Conservation (phyloP, 1,140 invertebrate genomes). For the Heliconius hewitsoni region DNA sequence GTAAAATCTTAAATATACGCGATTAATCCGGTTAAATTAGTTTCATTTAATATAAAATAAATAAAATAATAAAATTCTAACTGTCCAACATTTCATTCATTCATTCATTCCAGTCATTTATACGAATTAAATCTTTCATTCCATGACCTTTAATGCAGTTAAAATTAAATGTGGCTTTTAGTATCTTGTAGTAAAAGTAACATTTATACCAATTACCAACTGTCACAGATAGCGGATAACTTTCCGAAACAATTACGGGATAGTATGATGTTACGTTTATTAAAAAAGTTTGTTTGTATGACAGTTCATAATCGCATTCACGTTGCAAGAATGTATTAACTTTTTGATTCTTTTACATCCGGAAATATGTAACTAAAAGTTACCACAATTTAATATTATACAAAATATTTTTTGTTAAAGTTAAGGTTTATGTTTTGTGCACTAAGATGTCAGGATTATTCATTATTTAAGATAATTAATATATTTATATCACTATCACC, state of each 20-base stretch:
- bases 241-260: neutral
- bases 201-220: conserved; percentile 8
- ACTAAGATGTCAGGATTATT: too few species aligned
- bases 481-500: too few species aligned
- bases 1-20: too few species aligned
- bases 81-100: too few species aligned
- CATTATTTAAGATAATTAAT: too few species aligned
- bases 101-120: neutral
- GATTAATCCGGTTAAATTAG: too few species aligned
- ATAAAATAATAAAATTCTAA: too few species aligned
- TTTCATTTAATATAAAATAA: too few species aligned
- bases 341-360: neutral
- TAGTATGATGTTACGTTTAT: neutral
- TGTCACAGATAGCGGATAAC: conserved; percentile 12
- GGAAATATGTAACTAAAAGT: neutral
- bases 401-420: too few species aligned
- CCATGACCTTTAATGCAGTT: neutral
- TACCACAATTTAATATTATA: neutral
- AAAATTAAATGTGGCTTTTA: neutral
- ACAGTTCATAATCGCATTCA: neutral
- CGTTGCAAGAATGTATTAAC: neutral
- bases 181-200: neutral
- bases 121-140: conserved; percentile 5
- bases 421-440: too few species aligned
- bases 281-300: conserved; percentile 9